Percentiles rank a stretch among this genome's conserved stretches.
These are phyloP conservation scores for Crossocerus cetratus DNA, from an alignment of 2,888 invertebrate species.

Conservation along the genomic window DNA sequence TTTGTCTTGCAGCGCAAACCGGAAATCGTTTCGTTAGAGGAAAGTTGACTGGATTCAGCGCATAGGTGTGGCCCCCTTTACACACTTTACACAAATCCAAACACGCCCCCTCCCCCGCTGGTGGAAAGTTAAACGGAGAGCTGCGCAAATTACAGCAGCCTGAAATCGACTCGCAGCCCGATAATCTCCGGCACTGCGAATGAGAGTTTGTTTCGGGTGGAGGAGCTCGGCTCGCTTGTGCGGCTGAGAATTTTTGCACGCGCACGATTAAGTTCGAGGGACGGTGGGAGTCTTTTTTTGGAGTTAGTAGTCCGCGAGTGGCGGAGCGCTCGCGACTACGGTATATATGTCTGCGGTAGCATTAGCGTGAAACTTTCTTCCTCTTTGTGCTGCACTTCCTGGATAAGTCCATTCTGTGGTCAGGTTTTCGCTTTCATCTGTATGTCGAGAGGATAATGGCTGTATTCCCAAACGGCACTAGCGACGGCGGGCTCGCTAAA, in stretches of 20 bases:
- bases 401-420: constrained; percentile 72
- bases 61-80: too few relatives aligned
- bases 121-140: not conserved
- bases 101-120: too few relatives aligned
- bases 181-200: not conserved
- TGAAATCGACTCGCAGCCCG: constrained; percentile 6
- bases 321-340: constrained; percentile 1
- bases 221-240: too few relatives aligned
- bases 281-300: constrained; percentile 25
- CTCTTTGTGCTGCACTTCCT: constrained; percentile 59
- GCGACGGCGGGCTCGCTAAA: constrained; percentile 39
- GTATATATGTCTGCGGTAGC: constrained; percentile 47
- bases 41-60: too few relatives aligned
- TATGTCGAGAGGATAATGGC: constrained; percentile 70
- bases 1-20: too few relatives aligned
- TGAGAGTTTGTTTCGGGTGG: too few relatives aligned
- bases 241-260: not conserved
- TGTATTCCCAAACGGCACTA: constrained; percentile 72
- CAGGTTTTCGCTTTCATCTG: constrained; percentile 74
- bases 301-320: constrained; percentile 23
- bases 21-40: too few relatives aligned
- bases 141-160: not conserved
- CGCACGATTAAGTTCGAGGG: constrained; percentile 36
- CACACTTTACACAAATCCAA: too few relatives aligned
- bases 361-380: constrained; percentile 61